These are phyloP conservation scores for Endomychus coccineus DNA, from an alignment of 2,888 invertebrate species.

Conservation along the genomic window DNA sequence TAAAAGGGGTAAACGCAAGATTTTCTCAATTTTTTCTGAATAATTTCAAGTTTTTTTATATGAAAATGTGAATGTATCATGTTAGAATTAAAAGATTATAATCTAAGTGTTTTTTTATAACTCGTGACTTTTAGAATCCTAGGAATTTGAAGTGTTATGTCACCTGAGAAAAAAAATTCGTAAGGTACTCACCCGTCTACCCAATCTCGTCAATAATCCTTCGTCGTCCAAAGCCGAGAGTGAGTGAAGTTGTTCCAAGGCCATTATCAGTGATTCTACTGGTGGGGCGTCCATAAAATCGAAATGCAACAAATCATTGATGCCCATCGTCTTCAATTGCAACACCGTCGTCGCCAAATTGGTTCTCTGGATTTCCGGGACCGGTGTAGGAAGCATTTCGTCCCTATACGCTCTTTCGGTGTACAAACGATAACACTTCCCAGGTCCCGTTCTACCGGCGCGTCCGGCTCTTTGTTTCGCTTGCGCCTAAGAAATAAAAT, in stretches of 20 bases:
- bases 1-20: no score
- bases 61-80: no score
- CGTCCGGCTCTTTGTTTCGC: constrained; percentile 96
- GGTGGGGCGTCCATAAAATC: constrained; percentile 99
- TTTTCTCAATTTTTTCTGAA: no score
- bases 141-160: no score
- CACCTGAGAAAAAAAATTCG: no score
- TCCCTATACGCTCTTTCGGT: constrained; percentile 97
- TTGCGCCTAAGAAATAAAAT: constrained; percentile 62
- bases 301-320: constrained; percentile 95
- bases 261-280: constrained; percentile 95
- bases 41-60: no score
- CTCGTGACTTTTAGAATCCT: no score
- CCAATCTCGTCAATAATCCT: constrained; percentile 75
- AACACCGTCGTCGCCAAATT: constrained; percentile 94
- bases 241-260: constrained; percentile 93
- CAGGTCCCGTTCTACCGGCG: constrained; percentile 96
- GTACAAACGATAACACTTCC: constrained; percentile 93
- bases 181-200: constrained; percentile 62
- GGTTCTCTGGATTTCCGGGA: constrained; percentile 97
- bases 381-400: constrained; percentile 97
- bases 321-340: constrained; percentile 98
- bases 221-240: constrained; percentile 94
- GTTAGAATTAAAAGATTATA: no score
- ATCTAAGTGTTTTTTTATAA: no score